These are phyloP conservation scores for Anolis sagrei DNA, from an alignment of 2,113 vertebrate genomes.

Conservation along the genomic window DNA sequence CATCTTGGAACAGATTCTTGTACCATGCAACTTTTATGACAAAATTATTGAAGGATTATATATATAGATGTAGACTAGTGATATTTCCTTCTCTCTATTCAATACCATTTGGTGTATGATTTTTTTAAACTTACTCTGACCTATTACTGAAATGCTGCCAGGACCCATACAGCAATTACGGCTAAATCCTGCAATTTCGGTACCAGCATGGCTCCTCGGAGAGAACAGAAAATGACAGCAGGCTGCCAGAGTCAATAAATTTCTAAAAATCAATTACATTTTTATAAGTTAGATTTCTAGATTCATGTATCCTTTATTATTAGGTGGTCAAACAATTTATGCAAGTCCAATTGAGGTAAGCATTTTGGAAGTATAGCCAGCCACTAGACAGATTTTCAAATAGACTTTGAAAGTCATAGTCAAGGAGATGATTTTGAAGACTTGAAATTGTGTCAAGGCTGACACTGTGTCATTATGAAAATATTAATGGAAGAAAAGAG, in stretches of 20 bases:
- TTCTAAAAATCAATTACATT: conserved; percentile 27
- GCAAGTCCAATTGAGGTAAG: neutral
- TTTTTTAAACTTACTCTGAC: neutral
- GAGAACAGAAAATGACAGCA: conserved; percentile 9
- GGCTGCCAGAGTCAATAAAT: conserved; percentile 12
- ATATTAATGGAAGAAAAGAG: neutral
- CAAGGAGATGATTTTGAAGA: neutral
- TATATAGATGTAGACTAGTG: conserved; percentile 1
- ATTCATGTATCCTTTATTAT: neutral
- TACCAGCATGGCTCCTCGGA: neutral
- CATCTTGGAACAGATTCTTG: neutral
- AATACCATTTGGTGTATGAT: neutral
- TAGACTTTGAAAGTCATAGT: neutral
- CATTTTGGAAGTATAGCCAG: neutral
- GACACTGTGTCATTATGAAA: neutral
- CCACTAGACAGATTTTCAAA: neutral
- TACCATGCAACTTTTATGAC: neutral
- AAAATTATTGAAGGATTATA: neutral
- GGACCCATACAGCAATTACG: neutral
- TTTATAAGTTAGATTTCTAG: conserved; percentile 9
- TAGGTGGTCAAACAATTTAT: neutral
- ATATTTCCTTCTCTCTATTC: neutral
- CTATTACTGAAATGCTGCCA: conserved; percentile 20
- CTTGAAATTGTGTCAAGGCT: neutral
- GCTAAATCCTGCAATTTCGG: neutral